These are phyloP conservation scores for Ceramica pisi DNA, from an alignment of 2,888 invertebrate genomes.

Conservation along the genomic window DNA sequence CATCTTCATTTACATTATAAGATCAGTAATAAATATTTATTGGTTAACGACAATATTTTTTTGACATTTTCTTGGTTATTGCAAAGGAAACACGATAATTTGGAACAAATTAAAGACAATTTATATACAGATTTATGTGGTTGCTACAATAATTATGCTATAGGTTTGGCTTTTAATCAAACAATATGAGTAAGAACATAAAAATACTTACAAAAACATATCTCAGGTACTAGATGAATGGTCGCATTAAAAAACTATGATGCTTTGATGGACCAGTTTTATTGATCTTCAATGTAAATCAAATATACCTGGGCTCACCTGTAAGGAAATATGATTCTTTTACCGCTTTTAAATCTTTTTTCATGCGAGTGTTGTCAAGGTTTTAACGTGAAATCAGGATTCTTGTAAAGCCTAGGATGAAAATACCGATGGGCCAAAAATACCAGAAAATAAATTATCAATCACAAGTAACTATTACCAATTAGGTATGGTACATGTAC, in stretches of 20 bases:
- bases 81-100: slow-evolving; percentile 18
- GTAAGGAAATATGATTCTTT: not conserved
- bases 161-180: not conserved
- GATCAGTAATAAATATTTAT: slow-evolving; percentile 52
- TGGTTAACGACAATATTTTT: slow-evolving; percentile 31
- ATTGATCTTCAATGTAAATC: slow-evolving; percentile 13
- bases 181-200: not conserved
- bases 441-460: not conserved
- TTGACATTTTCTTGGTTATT: slow-evolving; percentile 25
- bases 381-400: not conserved
- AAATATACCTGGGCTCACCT: not conserved
- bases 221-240: not conserved
- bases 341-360: not conserved
- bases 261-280: not conserved
- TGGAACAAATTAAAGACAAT: slow-evolving; percentile 14
- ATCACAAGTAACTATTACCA: not conserved
- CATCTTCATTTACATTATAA: slow-evolving; percentile 30
- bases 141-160: not conserved
- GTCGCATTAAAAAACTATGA: not conserved
- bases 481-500: too few relatives aligned
- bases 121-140: slow-evolving; percentile 12
- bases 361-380: not conserved
- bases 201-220: not conserved
- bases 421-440: not conserved
- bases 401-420: not conserved